Base-by-base conservation (phyloP, 1,140 invertebrate genomes). In the Ips typographus region DNA sequence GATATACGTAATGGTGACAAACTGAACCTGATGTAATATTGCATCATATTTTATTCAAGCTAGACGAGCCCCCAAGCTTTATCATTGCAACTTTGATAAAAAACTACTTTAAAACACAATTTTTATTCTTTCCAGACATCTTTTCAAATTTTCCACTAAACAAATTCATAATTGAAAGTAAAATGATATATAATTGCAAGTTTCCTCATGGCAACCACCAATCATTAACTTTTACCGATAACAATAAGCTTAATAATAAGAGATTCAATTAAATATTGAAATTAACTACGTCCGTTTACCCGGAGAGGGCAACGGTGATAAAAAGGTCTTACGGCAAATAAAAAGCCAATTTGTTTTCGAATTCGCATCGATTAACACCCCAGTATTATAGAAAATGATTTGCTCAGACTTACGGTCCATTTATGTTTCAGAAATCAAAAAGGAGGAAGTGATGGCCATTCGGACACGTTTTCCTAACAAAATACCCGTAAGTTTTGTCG, bases 391-490 rank as follows among this genome's bases (percentile, higher is more conserved):
- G 44, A 49, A 49, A 49, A 56, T 56, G 55, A 36, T 56, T 22
- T 43, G 36, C 40, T 60, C 56, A 40, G 56, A 53, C 41, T 62
- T 69, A 7, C 51, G 58, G 37, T 69, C 67, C 22, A 38, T 69
- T 56, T 69, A 69, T 57, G 41, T 71, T 84, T 82, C 80, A 86
- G 85, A 84, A 68, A 82, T 76, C 58, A 78, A 82, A 74, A 86
- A 83, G 77, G 84, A 86, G 76, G 85, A 86, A 80, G 84, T 85
- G 3, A 80, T 83, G 76, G 84, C 85, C 2, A 85, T 87, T 42
- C 83, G 83, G 78, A 85, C 77, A 65, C 84, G 83, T 80, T 86
- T 85, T 76, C 85, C 85, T 6, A 85, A 81, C 2, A 87, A 87
- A 84, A 81, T 86, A 76, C 85, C 85, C 70, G 85, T 87, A 82